Base-by-base conservation (phyloP, 2,888 invertebrate genomes). In the Agapostemon virescens region DNA sequence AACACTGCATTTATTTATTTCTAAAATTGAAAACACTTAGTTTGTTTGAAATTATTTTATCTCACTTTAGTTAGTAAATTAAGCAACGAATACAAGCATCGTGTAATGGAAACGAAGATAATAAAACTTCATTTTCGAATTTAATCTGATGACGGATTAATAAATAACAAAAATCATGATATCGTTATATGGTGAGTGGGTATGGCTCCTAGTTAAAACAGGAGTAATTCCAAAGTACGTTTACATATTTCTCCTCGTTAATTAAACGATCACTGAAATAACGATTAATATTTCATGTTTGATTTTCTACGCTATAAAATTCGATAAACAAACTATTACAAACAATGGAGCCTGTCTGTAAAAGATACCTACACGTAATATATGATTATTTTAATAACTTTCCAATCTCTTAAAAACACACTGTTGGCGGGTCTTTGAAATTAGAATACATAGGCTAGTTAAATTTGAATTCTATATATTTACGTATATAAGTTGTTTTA, bases 111-210 rank as follows among this genome's bases (percentile, higher is more conserved):
- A 36, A 45, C 49, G 20, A 72, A 55, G 36, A 40, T 7, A 20
- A 64, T 55, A 42, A 33, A 55, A 33, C 63, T 75, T 71, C 49
- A 64, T 63, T 17, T 49, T 30, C 61, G 63, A 30, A 75, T 26
- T n/a, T 26, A 72, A 66, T 72, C 52, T 49, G 72, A 66, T 13
- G 52, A 55, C n/a, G 64, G 40, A 76, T 76, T 72, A 76, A 72
- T 72, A 66, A 76, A 76, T 42, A 64, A 75, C 52, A 75, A 61
- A 45, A 52, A 26, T n/a, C 68, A 38, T 20, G 40, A 74, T 30
- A 61, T 68, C 38, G 63, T 33, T 17, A 69, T 72, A 55, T 36
- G 11, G 13, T 52, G 40, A 33, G n/a, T 17, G 33, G 33, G 55
- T 64, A 76, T 36, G 42, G 23, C 7, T 33, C 20, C 58, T 42